Evolutionary conservation across 2,113 vertebrate species (phyloP).

Genomic region (Cygnus buccinator): DNA sequence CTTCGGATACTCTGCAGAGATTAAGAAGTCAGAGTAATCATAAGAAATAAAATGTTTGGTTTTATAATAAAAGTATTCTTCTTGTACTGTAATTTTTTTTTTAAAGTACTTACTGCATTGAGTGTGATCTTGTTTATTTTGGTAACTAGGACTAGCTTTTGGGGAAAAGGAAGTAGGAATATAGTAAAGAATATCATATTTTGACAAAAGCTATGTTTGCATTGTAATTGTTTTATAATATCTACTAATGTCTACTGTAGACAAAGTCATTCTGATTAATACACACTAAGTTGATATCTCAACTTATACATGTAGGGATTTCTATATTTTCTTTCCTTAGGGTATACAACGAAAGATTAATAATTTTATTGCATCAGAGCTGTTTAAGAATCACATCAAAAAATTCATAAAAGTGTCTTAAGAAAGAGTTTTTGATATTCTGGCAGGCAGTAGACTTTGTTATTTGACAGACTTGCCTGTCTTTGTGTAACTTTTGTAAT

Average conservation of each 20-base stretch:
- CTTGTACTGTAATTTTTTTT: not conserved
- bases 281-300: not conserved
- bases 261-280: not conserved
- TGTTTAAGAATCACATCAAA: not conserved
- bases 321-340: not conserved
- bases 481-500: not conserved
- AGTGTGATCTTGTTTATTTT: not conserved
- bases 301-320: not conserved
- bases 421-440: not conserved
- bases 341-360: not conserved
- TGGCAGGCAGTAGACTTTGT: not conserved
- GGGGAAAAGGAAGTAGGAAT: not conserved
- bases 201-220: not conserved
- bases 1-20: accelerated
- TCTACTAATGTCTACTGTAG: not conserved
- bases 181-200: accelerated
- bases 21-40: not conserved
- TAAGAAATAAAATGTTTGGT: not conserved
- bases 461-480: not conserved
- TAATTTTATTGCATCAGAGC: not conserved
- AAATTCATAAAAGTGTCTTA: not conserved
- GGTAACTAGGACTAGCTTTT: not conserved
- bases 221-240: not conserved
- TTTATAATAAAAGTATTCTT: not conserved
- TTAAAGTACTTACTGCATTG: not conserved